A percentile compares a stretch with the other conserved stretches of the same genome.
Conservation (phyloP, 2,888 invertebrate species). For the Tipula unca region DNA sequence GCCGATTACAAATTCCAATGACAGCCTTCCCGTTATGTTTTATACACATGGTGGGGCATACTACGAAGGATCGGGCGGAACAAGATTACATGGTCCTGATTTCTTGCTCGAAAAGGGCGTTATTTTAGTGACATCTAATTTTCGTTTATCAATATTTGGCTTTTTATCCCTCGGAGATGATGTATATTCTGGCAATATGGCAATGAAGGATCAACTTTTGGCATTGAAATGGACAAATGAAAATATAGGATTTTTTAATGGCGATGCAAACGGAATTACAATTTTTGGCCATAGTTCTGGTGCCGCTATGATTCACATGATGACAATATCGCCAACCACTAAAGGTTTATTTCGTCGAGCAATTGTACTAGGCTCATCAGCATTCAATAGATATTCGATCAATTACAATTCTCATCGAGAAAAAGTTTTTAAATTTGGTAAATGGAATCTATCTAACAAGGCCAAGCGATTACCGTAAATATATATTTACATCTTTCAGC, state of each 20-base stretch:
- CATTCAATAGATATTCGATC: constrained; percentile 1
- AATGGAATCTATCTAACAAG: not conserved
- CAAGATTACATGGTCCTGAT: constrained; percentile 15
- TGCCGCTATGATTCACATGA: constrained; percentile 30
- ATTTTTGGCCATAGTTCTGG: constrained; percentile 40
- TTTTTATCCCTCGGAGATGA: constrained; percentile 35
- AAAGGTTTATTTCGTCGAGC: constrained; percentile 20
- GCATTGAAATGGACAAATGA: constrained; percentile 39
- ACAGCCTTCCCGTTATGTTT: constrained; percentile 20
- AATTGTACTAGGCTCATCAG: constrained; percentile 20
- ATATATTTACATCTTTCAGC: not conserved
- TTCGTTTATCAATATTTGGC: not conserved
- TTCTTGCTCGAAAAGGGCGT: too few species aligned
- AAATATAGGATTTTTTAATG: constrained; percentile 39
- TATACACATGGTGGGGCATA: constrained; percentile 19
- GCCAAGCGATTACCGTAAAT: not conserved
- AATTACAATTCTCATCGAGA: not conserved
- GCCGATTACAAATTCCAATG: not conserved
- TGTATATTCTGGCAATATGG: constrained; percentile 39
- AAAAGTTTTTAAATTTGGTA: constrained; percentile 8
- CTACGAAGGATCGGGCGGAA: not conserved
- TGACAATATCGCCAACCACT: constrained; percentile 17
- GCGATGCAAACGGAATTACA: constrained; percentile 36
- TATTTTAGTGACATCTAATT: too few species aligned
- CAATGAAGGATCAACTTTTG: constrained; percentile 38